phyloP scores from a whole-genome alignment of 1,140 invertebrate genomes.

The Thaumetopoea pityocampa region DNA sequence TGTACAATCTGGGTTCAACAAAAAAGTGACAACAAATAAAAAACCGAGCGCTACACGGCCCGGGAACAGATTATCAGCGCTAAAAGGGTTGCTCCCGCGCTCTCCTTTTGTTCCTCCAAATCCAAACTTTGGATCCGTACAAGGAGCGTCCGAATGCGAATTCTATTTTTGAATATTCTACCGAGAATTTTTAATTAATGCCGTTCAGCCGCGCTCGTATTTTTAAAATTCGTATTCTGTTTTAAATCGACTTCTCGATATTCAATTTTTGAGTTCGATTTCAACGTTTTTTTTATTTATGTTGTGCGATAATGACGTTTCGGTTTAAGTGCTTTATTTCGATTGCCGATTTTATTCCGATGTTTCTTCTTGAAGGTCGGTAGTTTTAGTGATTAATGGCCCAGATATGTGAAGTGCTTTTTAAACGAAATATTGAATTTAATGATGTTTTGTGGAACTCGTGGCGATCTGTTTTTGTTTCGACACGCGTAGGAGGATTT shows the following conservation, averaged over 20 bases:
- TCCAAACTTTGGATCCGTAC: slow-evolving; percentile 71
- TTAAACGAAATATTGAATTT: slow-evolving; percentile 75
- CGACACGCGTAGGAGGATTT: slow-evolving; percentile 28
- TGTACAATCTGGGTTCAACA: slow-evolving; percentile 73
- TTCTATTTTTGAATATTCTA: slow-evolving; percentile 76
- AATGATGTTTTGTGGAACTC: slow-evolving; percentile 68
- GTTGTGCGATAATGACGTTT: slow-evolving; percentile 75
- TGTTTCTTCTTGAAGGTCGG: slow-evolving; percentile 72
- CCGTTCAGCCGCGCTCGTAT: slow-evolving; percentile 68
- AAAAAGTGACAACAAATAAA: slow-evolving; percentile 75
- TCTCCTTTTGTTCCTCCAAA: slow-evolving; percentile 72
- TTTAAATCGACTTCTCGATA: slow-evolving; percentile 73
- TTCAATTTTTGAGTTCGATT: slow-evolving; percentile 74
- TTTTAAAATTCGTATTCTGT: slow-evolving; percentile 72
- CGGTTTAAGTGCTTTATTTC: slow-evolving; percentile 75
- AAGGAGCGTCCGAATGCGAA: slow-evolving; percentile 74
- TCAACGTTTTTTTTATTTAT: slow-evolving; percentile 71
- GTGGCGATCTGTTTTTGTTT: slow-evolving; percentile 52
- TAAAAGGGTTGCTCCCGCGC: slow-evolving; percentile 74
- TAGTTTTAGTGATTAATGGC: slow-evolving; percentile 74
- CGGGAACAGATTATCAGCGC: slow-evolving; percentile 74
- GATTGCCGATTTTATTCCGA: slow-evolving; percentile 74
- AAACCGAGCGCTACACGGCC: slow-evolving; percentile 64
- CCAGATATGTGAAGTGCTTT: slow-evolving; percentile 72
- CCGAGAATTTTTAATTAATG: slow-evolving; percentile 76